These are phyloP conservation scores for Metacarcinus magister DNA, from an alignment of 2,888 invertebrate genomes.

Conservation along the genomic window DNA sequence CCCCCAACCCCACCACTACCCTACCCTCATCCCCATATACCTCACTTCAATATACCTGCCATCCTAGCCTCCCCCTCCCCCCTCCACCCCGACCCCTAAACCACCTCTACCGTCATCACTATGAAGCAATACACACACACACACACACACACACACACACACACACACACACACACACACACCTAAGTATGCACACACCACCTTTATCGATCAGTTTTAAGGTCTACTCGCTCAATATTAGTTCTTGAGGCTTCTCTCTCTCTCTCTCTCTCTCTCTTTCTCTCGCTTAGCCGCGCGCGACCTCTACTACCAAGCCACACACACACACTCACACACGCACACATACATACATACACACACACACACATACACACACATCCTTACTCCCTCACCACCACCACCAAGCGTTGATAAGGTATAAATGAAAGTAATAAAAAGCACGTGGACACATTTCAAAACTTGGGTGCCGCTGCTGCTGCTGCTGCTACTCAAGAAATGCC, in stretches of 20 bases:
- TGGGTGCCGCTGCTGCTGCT: background rate
- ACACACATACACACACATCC: background rate
- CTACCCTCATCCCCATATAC: background rate
- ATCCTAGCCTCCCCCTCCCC: background rate
- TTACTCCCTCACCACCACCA: too few species aligned
- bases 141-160: background rate
- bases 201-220: constrained; percentile 49
- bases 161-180: constrained; percentile 19
- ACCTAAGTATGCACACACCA: background rate
- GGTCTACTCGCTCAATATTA: constrained; percentile 17
- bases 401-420: too few species aligned
- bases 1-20: background rate
- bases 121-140: background rate
- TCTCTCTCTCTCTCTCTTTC: constrained; percentile 16
- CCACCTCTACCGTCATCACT: background rate
- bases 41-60: background rate
- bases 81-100: background rate
- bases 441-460: constrained; percentile 64
- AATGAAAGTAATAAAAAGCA: background rate
- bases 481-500: background rate
- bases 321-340: background rate
- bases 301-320: background rate
- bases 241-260: constrained; percentile 13
- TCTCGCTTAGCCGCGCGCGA: background rate
- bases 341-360: background rate